These are phyloP conservation scores for Oscheius sp. DNA, from an alignment of 2,888 invertebrate genomes.

Conservation along the genomic window DNA sequence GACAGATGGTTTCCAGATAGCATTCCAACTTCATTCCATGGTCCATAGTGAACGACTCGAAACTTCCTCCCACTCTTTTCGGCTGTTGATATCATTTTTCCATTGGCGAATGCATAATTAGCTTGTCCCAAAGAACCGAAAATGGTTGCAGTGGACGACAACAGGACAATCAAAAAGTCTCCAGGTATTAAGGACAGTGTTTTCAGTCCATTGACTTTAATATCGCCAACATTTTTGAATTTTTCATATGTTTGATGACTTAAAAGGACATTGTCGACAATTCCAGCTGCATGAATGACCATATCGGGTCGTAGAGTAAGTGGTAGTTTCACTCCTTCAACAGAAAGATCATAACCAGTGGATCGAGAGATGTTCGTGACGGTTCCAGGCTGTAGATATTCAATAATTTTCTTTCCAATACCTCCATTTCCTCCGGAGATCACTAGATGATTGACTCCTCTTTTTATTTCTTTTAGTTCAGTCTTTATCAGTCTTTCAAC, in stretches of 20 bases:
- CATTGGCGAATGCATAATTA: constrained; percentile 63
- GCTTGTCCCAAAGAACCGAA: constrained; percentile 63
- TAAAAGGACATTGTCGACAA: constrained; percentile 46
- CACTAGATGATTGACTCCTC: constrained; percentile 24
- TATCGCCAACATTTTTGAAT: constrained; percentile 39
- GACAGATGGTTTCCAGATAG: constrained; percentile 39
- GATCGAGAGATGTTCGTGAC: not conserved
- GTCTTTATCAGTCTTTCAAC: constrained; percentile 37
- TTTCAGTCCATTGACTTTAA: constrained; percentile 55
- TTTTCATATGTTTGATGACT: constrained; percentile 32
- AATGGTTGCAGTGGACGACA: constrained; percentile 60
- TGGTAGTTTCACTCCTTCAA: not conserved
- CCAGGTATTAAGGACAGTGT: constrained; percentile 40
- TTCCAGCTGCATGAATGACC: constrained; percentile 62
- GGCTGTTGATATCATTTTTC: constrained; percentile 47
- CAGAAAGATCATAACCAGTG: constrained; percentile 15
- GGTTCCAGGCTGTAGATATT: constrained; percentile 31
- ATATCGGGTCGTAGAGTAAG: constrained; percentile 16
- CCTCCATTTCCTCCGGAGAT: constrained; percentile 61
- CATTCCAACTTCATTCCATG: constrained; percentile 63
- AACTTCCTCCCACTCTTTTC: constrained; percentile 30
- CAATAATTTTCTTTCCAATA: constrained; percentile 46
- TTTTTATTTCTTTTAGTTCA: not conserved
- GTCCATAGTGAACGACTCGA: constrained; percentile 54
- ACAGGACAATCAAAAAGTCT: constrained; percentile 37